Conservation (phyloP, 2,113 vertebrate genomes). For the Deroptyus accipitrinus region DNA sequence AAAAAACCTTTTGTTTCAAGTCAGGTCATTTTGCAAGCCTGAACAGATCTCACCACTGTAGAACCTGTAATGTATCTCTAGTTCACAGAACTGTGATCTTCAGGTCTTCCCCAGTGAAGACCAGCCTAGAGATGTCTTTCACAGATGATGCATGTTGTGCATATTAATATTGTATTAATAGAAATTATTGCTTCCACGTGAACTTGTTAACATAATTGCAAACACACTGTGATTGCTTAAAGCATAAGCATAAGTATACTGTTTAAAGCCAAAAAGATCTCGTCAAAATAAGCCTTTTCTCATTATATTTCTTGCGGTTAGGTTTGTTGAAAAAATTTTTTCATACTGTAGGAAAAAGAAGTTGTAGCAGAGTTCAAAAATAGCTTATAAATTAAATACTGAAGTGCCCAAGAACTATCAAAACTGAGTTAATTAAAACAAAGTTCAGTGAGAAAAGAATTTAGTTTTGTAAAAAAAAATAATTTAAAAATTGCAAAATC, state of each 20-base stretch:
- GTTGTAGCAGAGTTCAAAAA: not conserved
- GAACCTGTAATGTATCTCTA: not conserved
- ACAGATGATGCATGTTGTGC: not conserved
- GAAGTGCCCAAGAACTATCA: not conserved
- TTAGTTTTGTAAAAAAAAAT: not conserved
- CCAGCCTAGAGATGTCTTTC: not conserved
- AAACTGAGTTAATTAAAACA: not conserved
- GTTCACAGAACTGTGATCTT: not conserved
- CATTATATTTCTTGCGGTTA: not conserved
- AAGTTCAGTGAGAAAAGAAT: not conserved
- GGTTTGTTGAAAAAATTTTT: not conserved
- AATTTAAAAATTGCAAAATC: not conserved
- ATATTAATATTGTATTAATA: not conserved
- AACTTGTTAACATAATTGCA: not conserved
- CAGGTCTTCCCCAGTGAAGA: not conserved
- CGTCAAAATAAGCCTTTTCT: not conserved
- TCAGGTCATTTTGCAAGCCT: not conserved
- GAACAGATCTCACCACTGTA: not conserved
- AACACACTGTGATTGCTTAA: not conserved
- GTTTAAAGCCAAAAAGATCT: not conserved
- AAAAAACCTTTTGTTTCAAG: not conserved
- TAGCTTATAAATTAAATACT: not conserved
- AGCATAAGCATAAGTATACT: not conserved
- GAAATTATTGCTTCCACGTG: not conserved
- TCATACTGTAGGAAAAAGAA: not conserved